Percentiles rank a stretch among this genome's conserved stretches.
These are phyloP conservation scores for Ctenodactylus gundi DNA, from an alignment of 2,113 vertebrate genomes.

Conservation along the genomic window DNA sequence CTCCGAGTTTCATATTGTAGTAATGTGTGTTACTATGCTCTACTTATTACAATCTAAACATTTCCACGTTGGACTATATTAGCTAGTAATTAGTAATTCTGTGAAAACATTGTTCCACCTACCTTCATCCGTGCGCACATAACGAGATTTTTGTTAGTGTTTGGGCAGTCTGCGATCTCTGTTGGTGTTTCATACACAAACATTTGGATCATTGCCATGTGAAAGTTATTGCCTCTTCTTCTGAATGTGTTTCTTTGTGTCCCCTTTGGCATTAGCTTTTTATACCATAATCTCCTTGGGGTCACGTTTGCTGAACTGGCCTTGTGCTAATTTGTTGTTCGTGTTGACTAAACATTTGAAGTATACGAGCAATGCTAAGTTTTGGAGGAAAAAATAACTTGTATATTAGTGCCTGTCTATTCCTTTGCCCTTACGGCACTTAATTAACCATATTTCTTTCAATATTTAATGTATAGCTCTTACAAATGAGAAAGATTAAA, in stretches of 20 bases:
- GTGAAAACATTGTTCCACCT: not conserved
- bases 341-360: not conserved
- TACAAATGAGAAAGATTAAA: not conserved
- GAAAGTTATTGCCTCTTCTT: not conserved
- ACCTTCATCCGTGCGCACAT: not conserved
- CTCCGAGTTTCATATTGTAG: not conserved
- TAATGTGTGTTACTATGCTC: not conserved
- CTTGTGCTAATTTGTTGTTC: not conserved
- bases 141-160: not conserved
- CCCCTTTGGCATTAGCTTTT: not conserved
- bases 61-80: not conserved
- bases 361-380: not conserved
- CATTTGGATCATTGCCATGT: not conserved
- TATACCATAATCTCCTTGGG: not conserved
- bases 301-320: not conserved
- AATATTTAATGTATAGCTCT: not conserved
- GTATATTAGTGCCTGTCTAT: not conserved
- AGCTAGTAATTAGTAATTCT: not conserved
- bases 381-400: not conserved
- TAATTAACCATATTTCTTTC: not conserved
- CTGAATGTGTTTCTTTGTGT: not conserved
- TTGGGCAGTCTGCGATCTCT: not conserved
- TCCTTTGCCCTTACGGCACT: not conserved
- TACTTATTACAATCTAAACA: not conserved
- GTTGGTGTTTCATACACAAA: not conserved